Percentiles rank a stretch among this genome's conserved stretches.
Conservation (phyloP, 2,113 vertebrate genomes). For the Buteo buteo region DNA sequence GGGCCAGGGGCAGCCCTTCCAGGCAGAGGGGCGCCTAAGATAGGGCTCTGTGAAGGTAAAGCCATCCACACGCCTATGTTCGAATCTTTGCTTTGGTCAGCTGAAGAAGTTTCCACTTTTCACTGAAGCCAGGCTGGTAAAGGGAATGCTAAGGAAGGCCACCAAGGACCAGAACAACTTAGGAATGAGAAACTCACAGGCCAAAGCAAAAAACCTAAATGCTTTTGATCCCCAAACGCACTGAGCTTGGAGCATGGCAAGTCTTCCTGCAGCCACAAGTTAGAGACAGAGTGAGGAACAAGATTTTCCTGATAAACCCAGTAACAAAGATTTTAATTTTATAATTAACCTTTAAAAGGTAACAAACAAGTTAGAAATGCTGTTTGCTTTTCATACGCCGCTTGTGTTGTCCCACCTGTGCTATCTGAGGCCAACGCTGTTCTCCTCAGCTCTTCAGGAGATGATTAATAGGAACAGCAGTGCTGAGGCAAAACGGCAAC, state of each 20-base stretch:
- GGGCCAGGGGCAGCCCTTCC: not conserved
- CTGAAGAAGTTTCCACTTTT: not conserved
- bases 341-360: not conserved
- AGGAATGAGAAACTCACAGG: not conserved
- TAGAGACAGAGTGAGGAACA: not conserved
- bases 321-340: not conserved
- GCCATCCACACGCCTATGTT: accelerated
- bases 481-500: accelerated
- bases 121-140: not conserved
- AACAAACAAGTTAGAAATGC: not conserved
- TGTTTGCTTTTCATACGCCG: not conserved
- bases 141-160: not conserved
- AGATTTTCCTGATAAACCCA: not conserved
- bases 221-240: not conserved
- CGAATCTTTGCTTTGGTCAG: not conserved
- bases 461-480: not conserved
- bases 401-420: not conserved
- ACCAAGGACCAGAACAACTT: not conserved
- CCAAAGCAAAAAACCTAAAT: not conserved
- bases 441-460: not conserved
- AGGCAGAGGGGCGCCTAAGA: accelerated
- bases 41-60: not conserved
- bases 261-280: not conserved
- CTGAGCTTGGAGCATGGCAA: not conserved
- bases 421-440: not conserved